Evolutionary conservation across 2,888 invertebrate genomes (phyloP).

Genomic region (Tupiocoris notatus): DNA sequence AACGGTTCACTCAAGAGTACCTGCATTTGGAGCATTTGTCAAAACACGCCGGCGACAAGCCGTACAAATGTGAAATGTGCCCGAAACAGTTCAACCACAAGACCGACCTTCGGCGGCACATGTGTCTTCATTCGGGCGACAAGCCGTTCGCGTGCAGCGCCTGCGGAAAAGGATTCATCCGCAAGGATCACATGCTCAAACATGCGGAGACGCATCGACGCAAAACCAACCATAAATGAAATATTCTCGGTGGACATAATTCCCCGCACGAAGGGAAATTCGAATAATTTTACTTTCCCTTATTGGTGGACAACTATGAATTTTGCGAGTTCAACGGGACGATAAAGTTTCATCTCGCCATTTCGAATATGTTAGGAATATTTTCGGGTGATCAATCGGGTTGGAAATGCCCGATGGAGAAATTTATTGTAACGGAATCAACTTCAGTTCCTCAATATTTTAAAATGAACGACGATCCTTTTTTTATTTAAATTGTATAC

Average conservation of each 20-base stretch:
- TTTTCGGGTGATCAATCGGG: neutral
- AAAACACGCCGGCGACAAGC: conserved; percentile 80
- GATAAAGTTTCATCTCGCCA: no score
- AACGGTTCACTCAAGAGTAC: conserved; percentile 71
- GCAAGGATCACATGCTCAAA: conserved; percentile 89
- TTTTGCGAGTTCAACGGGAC: no score
- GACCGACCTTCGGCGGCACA: conserved; percentile 81
- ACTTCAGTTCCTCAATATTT: neutral
- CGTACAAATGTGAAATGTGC: conserved; percentile 80
- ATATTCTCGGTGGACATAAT: no score
- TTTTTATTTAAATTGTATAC: no score
- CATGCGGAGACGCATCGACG: conserved; percentile 72
- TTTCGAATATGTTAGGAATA: no score
- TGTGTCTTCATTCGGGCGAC: conserved; percentile 81
- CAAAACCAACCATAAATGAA: neutral
- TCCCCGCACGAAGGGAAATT: no score
- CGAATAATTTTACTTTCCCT: no score
- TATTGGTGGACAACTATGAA: no score
- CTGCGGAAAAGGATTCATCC: conserved; percentile 84
- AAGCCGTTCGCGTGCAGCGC: conserved; percentile 79
- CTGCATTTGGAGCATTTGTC: conserved; percentile 71
- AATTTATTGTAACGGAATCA: neutral
- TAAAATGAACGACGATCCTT: no score
- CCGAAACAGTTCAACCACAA: conserved; percentile 90
- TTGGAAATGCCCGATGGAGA: neutral